Conservation (phyloP, 2,113 vertebrate species). For the Callithrix jacchus region DNA sequence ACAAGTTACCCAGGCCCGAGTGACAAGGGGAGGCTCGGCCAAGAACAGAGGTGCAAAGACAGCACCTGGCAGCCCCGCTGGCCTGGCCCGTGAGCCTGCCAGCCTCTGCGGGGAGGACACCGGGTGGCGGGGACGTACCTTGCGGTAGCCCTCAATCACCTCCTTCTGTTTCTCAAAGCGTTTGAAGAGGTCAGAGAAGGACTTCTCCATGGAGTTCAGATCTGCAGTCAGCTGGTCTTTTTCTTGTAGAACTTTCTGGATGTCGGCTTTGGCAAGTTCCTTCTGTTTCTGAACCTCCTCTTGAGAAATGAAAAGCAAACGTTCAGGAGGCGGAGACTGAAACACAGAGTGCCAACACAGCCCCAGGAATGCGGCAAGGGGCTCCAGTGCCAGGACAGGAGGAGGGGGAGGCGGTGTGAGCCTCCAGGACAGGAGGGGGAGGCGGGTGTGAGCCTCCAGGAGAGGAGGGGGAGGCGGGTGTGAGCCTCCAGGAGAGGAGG, state of each 20-base stretch:
- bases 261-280: constrained; percentile 81
- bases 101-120: neutral
- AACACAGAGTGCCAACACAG: fast-evolving
- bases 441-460: no score
- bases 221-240: constrained; percentile 89
- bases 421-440: no score
- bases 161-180: constrained; percentile 94
- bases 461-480: no score
- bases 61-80: neutral
- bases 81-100: neutral
- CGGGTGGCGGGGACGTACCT: neutral
- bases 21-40: neutral
- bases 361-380: no score
- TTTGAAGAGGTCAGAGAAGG: constrained; percentile 93
- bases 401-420: fast-evolving
- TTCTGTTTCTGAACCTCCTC: constrained; percentile 87
- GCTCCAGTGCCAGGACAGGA: neutral
- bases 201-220: constrained; percentile 90
- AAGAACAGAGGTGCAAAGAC: neutral
- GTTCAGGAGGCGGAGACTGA: fast-evolving
- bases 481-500: no score
- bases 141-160: constrained; percentile 90
- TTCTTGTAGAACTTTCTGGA: constrained; percentile 85
- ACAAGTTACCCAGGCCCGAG: neutral
- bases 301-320: neutral